Evolutionary conservation across 2,113 vertebrate species (phyloP).

Genomic region (Promerops cafer): DNA sequence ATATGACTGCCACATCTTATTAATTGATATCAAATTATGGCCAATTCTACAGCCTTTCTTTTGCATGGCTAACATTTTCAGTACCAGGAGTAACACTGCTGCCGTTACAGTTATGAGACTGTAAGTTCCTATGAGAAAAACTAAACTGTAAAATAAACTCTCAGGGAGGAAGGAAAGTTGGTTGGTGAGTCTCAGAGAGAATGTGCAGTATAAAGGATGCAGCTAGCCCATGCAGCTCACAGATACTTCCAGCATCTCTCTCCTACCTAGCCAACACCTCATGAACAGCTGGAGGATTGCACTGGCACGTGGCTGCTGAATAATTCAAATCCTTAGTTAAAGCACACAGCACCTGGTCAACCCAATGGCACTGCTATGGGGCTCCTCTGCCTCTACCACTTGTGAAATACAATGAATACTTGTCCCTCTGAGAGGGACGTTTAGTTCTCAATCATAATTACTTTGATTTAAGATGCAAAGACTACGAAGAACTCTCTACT

Average conservation of each 20-base stretch:
- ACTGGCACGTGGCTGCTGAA: background rate
- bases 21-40: rapidly evolving
- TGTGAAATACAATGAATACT: background rate
- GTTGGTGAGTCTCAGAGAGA: background rate
- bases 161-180: background rate
- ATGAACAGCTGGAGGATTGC: background rate
- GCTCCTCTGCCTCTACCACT: background rate
- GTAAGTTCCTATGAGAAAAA: background rate
- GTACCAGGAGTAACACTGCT: background rate
- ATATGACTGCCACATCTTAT: background rate
- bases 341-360: background rate
- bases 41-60: background rate
- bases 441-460: background rate
- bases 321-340: background rate
- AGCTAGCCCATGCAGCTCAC: background rate
- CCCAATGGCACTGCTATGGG: background rate
- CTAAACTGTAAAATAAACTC: background rate
- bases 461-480: background rate
- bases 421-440: rapidly evolving
- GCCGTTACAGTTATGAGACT: background rate
- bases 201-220: background rate
- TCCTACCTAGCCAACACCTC: background rate
- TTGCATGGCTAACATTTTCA: background rate
- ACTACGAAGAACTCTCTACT: background rate
- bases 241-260: background rate